A percentile compares a stretch with the other conserved stretches of the same genome.
Conservation (phyloP, 2,797 vertebrate species). For the Phyllotis vaccarum region DNA sequence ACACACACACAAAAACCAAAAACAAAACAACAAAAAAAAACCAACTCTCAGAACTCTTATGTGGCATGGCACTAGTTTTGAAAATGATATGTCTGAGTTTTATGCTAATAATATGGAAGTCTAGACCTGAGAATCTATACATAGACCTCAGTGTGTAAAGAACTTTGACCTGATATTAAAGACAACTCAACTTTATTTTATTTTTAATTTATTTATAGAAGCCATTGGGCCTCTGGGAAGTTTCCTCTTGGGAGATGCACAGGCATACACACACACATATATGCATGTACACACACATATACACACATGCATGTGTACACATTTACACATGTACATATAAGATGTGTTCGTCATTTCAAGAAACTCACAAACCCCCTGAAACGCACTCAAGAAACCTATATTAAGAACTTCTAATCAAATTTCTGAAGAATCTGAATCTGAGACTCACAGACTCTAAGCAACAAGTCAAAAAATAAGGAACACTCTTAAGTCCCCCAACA, state of each 20-base stretch:
- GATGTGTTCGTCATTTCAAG: neutral
- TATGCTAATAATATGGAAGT: neutral
- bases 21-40: no score
- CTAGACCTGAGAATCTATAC: neutral
- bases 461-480: slow-evolving; percentile 1
- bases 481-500: neutral
- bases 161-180: neutral
- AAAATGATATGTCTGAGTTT: neutral
- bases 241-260: neutral
- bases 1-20: no score
- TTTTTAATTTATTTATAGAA: neutral
- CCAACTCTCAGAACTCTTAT: neutral
- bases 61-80: neutral
- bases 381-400: neutral
- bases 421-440: neutral
- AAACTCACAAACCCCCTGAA: neutral
- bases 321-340: neutral
- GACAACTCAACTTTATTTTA: neutral
- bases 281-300: neutral
- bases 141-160: neutral
- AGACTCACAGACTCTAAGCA: neutral
- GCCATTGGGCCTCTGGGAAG: neutral
- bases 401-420: slow-evolving; percentile 30
- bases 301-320: neutral
- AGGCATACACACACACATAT: no score